Evolutionary conservation across 2,113 vertebrate species (phyloP).

Genomic region (Halcyon senegalensis): DNA sequence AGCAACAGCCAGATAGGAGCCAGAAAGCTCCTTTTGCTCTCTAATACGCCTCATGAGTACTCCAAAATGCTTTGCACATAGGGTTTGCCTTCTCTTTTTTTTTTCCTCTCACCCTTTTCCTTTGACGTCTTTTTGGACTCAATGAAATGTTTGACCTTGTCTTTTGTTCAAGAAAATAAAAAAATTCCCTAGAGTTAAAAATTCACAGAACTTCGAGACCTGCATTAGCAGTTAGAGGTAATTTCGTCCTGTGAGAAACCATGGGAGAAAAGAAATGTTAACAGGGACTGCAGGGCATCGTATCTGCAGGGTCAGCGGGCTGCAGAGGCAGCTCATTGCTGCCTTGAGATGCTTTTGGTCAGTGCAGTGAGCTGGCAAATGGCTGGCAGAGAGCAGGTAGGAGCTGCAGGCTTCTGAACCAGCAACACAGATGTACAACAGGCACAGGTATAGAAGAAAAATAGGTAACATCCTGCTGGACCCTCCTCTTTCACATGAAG

Average conservation of each 20-base stretch:
- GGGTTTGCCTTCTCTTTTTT: background rate
- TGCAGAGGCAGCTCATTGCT: background rate
- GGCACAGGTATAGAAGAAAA: slow-evolving; percentile 63
- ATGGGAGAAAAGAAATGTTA: background rate
- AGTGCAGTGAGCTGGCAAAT: slow-evolving; percentile 69
- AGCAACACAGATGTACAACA: slow-evolving; percentile 45
- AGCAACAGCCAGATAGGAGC: slow-evolving; percentile 52
- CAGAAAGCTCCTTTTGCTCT: slow-evolving; percentile 36
- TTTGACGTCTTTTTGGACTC: background rate
- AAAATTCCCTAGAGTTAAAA: background rate
- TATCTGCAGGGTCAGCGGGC: background rate
- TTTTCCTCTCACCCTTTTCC: background rate
- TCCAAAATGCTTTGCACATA: slow-evolving; percentile 3
- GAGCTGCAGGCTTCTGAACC: slow-evolving; percentile 69
- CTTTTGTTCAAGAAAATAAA: background rate
- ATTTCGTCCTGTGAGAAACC: background rate
- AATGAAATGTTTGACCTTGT: background rate
- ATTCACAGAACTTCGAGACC: background rate
- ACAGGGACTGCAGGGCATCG: background rate
- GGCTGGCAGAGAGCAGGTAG: slow-evolving; percentile 75
- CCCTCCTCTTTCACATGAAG: slow-evolving; percentile 42
- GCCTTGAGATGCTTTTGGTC: slow-evolving; percentile 73
- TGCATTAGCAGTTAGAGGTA: background rate
- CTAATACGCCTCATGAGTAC: background rate
- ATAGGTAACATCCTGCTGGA: slow-evolving; percentile 66